A percentile compares a stretch with the other conserved stretches of the same genome.
phyloP scores from a whole-genome alignment of 2,113 vertebrate species.

The Lucifuga dentata region DNA sequence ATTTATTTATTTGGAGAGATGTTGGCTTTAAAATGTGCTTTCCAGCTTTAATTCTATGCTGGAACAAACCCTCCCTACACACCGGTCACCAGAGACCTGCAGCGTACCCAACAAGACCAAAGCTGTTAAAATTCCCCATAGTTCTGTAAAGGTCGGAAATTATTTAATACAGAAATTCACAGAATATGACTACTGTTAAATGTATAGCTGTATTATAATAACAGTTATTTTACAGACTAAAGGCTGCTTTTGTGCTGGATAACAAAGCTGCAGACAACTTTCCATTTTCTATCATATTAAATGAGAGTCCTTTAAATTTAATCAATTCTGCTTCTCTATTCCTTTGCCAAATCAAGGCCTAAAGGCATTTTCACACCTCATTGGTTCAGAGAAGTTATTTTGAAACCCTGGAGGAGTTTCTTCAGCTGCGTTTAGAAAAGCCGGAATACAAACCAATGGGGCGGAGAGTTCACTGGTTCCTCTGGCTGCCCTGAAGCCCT shows the following conservation, averaged over 20 bases:
- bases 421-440: background rate
- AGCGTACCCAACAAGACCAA: conserved; percentile 3
- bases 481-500: no score
- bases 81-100: conserved; percentile 5
- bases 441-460: conserved; percentile 28
- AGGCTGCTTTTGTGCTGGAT: background rate
- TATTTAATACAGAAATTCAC: conserved; percentile 5
- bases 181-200: no score
- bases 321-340: conserved; percentile 25
- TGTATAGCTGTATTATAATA: no score
- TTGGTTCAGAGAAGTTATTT: conserved; percentile 32
- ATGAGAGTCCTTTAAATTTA: conserved; percentile 7
- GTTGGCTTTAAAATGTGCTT: conserved; percentile 16
- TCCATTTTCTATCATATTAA: conserved; percentile 13
- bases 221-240: background rate
- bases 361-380: conserved; percentile 30
- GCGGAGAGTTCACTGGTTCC: conserved; percentile 2
- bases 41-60: background rate
- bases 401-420: conserved; percentile 40
- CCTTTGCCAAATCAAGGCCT: conserved; percentile 20
- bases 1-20: conserved; percentile 17
- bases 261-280: background rate
- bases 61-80: conserved; percentile 6
- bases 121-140: conserved; percentile 11
- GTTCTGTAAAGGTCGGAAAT: conserved; percentile 16